phyloP scores from a whole-genome alignment of 2,888 invertebrate species.

The Miltochrista miniata region DNA sequence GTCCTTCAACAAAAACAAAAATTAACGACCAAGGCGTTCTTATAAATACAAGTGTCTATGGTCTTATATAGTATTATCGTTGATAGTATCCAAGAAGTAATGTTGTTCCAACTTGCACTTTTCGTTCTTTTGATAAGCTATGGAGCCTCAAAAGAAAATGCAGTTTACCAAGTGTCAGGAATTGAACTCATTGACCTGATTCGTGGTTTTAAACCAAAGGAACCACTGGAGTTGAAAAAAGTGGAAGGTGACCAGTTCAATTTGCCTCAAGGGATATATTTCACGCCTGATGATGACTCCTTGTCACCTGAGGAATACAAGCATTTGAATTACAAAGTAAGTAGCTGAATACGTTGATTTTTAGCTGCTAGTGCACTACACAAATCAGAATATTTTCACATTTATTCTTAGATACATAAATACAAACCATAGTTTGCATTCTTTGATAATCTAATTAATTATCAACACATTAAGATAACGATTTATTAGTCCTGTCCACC shows the following conservation, averaged over 20 bases:
- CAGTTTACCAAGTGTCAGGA: constrained; percentile 41
- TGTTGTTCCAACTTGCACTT: constrained; percentile 24
- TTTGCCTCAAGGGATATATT: constrained; percentile 55
- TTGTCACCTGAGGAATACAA: constrained; percentile 20
- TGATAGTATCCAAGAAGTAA: constrained; percentile 32
- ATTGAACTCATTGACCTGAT: constrained; percentile 44
- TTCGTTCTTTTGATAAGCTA: constrained; percentile 28
- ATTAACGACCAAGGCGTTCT: constrained; percentile 9
- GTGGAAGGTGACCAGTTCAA: constrained; percentile 32
- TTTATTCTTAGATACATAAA: too few species aligned
- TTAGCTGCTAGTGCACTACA: too few species aligned
- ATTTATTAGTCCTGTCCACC: too few species aligned
- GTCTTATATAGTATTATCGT: constrained; percentile 38
- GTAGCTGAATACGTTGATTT: constrained; percentile 6
- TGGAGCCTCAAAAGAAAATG: constrained; percentile 34
- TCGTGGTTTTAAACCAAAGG: constrained; percentile 38
- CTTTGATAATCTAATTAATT: too few species aligned
- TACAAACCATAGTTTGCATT: too few species aligned
- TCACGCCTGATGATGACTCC: constrained; percentile 48
- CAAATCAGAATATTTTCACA: too few species aligned
- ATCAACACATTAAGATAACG: too few species aligned
- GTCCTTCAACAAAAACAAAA: not conserved
- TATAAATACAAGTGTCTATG: constrained; percentile 44
- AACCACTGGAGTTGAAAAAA: constrained; percentile 34
- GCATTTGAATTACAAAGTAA: constrained; percentile 38